Percentiles rank a stretch among this genome's conserved stretches.
These are phyloP conservation scores for Phengaris alcon DNA, from an alignment of 2,888 invertebrate species.

Conservation along the genomic window DNA sequence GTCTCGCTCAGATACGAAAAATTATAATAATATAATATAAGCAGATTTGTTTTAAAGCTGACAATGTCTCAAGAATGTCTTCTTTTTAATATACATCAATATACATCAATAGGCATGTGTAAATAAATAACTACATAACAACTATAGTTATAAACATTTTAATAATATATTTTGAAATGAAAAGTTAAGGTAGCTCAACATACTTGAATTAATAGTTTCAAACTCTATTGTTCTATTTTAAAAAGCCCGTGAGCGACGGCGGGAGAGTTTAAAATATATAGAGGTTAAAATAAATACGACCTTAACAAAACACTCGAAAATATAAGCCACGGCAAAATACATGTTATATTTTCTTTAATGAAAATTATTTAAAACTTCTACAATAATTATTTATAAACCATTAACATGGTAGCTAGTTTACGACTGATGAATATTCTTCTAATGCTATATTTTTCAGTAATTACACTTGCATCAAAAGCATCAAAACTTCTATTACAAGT, in stretches of 20 bases:
- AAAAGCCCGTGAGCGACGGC: slow-evolving; percentile 46
- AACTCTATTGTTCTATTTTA: slow-evolving; percentile 38
- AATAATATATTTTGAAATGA: not conserved
- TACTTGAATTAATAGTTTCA: slow-evolving; percentile 27
- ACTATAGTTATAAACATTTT: too few species aligned
- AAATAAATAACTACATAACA: too few species aligned
- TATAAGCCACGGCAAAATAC: slow-evolving; percentile 26
- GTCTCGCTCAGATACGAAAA: too few species aligned
- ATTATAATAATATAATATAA: too few species aligned
- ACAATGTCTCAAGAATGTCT: too few species aligned
- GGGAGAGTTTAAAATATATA: slow-evolving; percentile 53
- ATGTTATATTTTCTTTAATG: slow-evolving; percentile 15
- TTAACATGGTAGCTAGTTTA: not conserved
- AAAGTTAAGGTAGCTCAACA: not conserved
- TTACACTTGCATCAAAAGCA: not conserved
- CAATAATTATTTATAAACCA: too few species aligned
- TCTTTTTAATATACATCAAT: too few species aligned
- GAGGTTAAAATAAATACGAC: slow-evolving; percentile 48
- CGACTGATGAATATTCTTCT: too few species aligned
- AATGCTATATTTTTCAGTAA: too few species aligned
- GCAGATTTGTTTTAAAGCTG: too few species aligned
- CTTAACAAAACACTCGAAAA: slow-evolving; percentile 41
- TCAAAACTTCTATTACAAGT: not conserved
- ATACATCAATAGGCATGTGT: too few species aligned
- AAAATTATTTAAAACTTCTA: not conserved